Evolutionary conservation across 1,140 invertebrate genomes (phyloP).

Genomic region (Hylaeus anthracinus): DNA sequence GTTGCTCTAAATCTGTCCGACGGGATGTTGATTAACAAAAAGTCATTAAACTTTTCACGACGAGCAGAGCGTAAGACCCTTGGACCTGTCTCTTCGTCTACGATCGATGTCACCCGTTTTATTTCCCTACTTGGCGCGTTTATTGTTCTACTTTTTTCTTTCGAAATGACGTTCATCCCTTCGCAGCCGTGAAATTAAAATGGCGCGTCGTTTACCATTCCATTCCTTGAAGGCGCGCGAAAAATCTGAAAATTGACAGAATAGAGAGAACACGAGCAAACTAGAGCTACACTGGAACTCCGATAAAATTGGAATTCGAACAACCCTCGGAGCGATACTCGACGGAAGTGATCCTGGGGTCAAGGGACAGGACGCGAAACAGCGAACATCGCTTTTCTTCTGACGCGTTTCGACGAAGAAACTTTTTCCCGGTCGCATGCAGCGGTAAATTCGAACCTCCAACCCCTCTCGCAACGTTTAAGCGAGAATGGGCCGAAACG

Average conservation of each 20-base stretch:
- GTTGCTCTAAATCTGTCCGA: slow-evolving; percentile 72
- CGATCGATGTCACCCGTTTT: slow-evolving; percentile 58
- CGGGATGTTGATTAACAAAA: slow-evolving; percentile 79
- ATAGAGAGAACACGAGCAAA: too few relatives aligned
- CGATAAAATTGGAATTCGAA: too few relatives aligned
- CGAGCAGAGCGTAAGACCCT: slow-evolving; percentile 71
- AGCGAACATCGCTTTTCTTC: slow-evolving; percentile 1
- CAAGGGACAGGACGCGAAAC: too few relatives aligned
- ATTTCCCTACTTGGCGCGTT: slow-evolving; percentile 23
- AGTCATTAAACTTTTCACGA: slow-evolving; percentile 81
- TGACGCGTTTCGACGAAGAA: slow-evolving; percentile 32
- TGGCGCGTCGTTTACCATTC: background rate
- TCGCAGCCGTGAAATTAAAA: background rate
- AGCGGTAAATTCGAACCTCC: slow-evolving; percentile 21
- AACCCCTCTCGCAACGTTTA: slow-evolving; percentile 60
- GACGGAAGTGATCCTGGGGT: too few relatives aligned
- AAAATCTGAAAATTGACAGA: too few relatives aligned
- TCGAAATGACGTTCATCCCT: background rate
- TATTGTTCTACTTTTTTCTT: slow-evolving; percentile 25
- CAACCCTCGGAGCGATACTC: too few relatives aligned
- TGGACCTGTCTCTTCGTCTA: slow-evolving; percentile 51
- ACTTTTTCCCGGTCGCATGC: slow-evolving; percentile 19
- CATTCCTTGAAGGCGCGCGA: too few relatives aligned
- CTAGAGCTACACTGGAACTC: too few relatives aligned
- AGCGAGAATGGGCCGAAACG: slow-evolving; percentile 58